A percentile compares a stretch with the other conserved stretches of the same genome.
Conservation (phyloP, 2,888 invertebrate genomes). For the Hydrotaea diabolus region DNA sequence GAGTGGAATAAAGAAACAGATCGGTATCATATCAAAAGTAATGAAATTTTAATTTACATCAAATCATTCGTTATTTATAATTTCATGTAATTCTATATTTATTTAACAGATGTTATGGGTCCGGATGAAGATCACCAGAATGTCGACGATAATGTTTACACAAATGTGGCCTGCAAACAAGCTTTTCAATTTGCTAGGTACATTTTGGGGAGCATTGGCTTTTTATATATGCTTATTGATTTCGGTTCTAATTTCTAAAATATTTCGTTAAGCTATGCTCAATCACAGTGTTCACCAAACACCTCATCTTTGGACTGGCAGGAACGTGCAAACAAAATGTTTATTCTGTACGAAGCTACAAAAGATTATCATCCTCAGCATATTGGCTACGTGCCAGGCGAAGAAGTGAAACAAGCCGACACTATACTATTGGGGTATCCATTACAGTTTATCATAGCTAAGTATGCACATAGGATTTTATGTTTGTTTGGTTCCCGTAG, state of each 20-base stretch:
- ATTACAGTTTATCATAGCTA: constrained; percentile 82
- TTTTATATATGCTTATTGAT: too few relatives aligned
- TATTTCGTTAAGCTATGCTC: constrained; percentile 55
- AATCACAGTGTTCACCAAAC: constrained; percentile 58
- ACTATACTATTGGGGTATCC: constrained; percentile 83
- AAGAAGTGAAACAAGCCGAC: constrained; percentile 84
- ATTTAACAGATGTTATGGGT: constrained; percentile 83
- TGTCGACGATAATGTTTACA: constrained; percentile 83
- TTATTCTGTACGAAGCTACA: constrained; percentile 81
- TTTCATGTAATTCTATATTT: constrained; percentile 4
- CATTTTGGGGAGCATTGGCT: constrained; percentile 69
- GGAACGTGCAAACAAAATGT: constrained; percentile 82
- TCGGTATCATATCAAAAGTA: constrained; percentile 82
- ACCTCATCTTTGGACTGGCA: constrained; percentile 70
- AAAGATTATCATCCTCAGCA: constrained; percentile 84
- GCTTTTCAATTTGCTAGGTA: constrained; percentile 83
- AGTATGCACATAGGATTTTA: too few relatives aligned
- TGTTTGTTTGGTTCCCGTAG: background rate
- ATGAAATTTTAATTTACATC: constrained; percentile 51
- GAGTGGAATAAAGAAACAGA: constrained; percentile 81
- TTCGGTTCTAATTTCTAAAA: background rate
- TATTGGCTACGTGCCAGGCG: constrained; percentile 81
- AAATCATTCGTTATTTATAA: background rate
- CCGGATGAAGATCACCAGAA: constrained; percentile 84
- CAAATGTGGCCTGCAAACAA: constrained; percentile 83